Conservation (phyloP, 2,888 invertebrate species). For the Tridacna gigas region DNA sequence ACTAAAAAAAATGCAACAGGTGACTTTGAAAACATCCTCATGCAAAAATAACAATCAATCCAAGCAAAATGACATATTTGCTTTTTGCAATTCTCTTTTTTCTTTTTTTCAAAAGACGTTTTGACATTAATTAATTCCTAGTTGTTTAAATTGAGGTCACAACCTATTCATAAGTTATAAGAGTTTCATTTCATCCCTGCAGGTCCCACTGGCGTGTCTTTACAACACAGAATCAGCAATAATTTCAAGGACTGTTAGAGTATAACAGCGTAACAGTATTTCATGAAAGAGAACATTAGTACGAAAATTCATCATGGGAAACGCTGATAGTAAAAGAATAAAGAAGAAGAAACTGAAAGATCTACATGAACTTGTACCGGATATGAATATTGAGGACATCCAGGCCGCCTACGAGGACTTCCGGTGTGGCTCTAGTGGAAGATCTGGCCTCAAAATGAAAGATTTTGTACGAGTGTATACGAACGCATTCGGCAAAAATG, state of each 20-base stretch:
- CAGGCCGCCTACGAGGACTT: constrained; percentile 49
- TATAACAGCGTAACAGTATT: not conserved
- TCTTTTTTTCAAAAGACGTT: not conserved
- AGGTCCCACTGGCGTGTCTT: no score
- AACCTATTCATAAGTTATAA: no score
- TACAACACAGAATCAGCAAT: no score
- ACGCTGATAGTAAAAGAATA: constrained; percentile 5
- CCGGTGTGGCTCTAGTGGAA: constrained; percentile 32
- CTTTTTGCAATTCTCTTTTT: not conserved
- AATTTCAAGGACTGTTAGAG: not conserved
- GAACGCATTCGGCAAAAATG: constrained; percentile 49
- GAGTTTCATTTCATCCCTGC: no score
- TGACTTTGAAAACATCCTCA: no score
- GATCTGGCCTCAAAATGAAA: constrained; percentile 30
- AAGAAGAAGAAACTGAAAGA: constrained; percentile 38
- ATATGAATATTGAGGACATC: constrained; percentile 59
- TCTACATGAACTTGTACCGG: constrained; percentile 48
- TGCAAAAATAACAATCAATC: not conserved
- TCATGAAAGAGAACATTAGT: not conserved
- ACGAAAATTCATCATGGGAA: constrained; percentile 25
- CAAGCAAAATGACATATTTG: not conserved
- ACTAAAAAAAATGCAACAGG: no score
- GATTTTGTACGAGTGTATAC: constrained; percentile 59
- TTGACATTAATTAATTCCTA: not conserved
- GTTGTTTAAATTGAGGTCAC: no score